Conservation (phyloP, 2,797 vertebrate species). For the Pseudotriccus pelzelni region DNA sequence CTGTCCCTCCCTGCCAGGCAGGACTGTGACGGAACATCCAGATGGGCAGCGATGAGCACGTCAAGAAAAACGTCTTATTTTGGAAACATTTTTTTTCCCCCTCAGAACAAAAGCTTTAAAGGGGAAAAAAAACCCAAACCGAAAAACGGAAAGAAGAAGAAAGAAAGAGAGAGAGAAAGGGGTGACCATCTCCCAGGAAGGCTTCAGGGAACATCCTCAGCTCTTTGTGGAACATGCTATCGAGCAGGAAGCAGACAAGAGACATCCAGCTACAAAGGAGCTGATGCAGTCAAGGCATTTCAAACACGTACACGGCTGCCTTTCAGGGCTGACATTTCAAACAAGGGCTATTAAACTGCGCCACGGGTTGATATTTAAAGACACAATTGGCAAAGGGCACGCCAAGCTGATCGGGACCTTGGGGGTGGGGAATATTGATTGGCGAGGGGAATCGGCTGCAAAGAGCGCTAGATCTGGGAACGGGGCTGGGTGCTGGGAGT, state of each 20-base stretch:
- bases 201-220: constrained; percentile 42
- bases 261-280: constrained; percentile 45
- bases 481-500: not conserved
- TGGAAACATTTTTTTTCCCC: constrained; percentile 11
- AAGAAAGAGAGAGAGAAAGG: too few species aligned
- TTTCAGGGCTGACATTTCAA: constrained; percentile 42
- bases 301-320: constrained; percentile 27
- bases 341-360: not conserved
- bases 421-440: not conserved
- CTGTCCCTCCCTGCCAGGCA: constrained; percentile 24
- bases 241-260: constrained; percentile 65
- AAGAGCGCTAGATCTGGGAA: not conserved
- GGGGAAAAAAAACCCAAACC: not conserved
- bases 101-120: constrained; percentile 55
- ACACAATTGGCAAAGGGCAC: constrained; percentile 51
- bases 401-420: not conserved
- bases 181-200: constrained; percentile 32
- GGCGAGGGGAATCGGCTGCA: not conserved
- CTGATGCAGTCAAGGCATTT: constrained; percentile 62
- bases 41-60: not conserved
- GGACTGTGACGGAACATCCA: constrained; percentile 74
- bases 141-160: too few species aligned
- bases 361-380: constrained; percentile 41
- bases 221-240: constrained; percentile 53
- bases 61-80: not conserved